Base-by-base conservation (phyloP, 2,113 vertebrate genomes). In the Syrmaticus mikado region DNA sequence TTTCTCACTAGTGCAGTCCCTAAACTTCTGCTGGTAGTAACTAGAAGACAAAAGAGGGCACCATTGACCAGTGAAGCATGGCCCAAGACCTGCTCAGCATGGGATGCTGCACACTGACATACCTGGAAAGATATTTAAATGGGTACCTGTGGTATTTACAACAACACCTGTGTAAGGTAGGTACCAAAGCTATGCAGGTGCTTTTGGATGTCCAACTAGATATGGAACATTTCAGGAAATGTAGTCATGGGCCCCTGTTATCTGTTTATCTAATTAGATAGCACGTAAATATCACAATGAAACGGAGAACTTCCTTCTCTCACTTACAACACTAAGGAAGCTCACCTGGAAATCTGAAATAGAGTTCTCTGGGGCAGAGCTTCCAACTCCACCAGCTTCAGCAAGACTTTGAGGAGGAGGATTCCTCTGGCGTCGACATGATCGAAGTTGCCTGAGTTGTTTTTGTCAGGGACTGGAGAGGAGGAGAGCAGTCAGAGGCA, bases 301-400 rank as follows among this genome's bases (percentile, higher is more conserved):
- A 70, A 19, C 1, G 14, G 43, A 17, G 30, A 46, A 27, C 21
- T 52, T 38, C 46, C 18, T 45, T 80, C 60, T 57, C 14, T 55
- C 0, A 27, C 48, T 46, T 10, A 8, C 20, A 62, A 17, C 46
- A 13, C 74, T 57, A n/a, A 40, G 28, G 60, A 21, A 89, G 41
- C 92, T 97, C 92, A 95, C 94, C 93, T 95, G 82, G 96, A 94
- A 76, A 97, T 92, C 90, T 91, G 91, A 50, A 74, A 58, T 48
- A 92, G 68, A 64, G 85, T 45, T 61, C 81, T 95, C 67, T 0
- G 34, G 36, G 87, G 90, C 45, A 97, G 79, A 86, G 89, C 84
- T 85, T 89, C 93, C 58, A 83, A 89, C 79, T 98, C 96, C 71
- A 95, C 61, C 80, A 97, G 90, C 88, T 97, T 97, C 80, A 96